phyloP scores from a whole-genome alignment of 1,140 invertebrate species.

The Apis dorsata region DNA sequence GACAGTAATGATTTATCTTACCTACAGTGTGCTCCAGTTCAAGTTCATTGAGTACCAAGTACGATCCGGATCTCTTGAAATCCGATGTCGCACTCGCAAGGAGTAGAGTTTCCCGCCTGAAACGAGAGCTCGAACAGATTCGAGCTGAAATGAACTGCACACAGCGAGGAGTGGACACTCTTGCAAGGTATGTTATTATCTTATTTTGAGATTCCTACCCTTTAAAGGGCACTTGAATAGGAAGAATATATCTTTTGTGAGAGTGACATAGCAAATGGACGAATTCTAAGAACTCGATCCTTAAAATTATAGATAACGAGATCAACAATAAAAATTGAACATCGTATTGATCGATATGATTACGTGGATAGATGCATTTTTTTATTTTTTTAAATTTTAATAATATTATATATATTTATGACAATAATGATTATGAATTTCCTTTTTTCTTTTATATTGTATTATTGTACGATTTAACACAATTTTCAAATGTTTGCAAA shows the following conservation, averaged over 20 bases:
- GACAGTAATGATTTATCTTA: conserved; percentile 38
- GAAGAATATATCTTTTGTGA: background rate
- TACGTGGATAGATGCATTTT: no score
- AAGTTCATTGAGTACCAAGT: conserved; percentile 93
- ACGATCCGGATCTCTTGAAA: conserved; percentile 96
- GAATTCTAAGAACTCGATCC: background rate
- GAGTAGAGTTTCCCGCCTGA: conserved; percentile 92
- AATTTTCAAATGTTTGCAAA: no score
- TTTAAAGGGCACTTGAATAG: background rate
- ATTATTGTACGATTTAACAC: no score
- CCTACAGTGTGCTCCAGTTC: conserved; percentile 93
- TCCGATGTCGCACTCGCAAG: conserved; percentile 94
- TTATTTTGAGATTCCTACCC: background rate
- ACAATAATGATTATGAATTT: no score
- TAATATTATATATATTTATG: no score
- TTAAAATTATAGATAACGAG: no score
- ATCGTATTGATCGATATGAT: no score
- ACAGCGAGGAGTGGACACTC: conserved; percentile 94
- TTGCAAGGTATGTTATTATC: conserved; percentile 86
- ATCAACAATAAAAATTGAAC: no score
- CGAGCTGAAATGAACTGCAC: conserved; percentile 94
- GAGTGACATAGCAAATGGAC: background rate
- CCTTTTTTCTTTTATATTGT: no score
- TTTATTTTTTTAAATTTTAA: no score
- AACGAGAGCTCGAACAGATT: conserved; percentile 95